Conservation (phyloP, 2,888 invertebrate genomes). For the Deilephila porcellus region DNA sequence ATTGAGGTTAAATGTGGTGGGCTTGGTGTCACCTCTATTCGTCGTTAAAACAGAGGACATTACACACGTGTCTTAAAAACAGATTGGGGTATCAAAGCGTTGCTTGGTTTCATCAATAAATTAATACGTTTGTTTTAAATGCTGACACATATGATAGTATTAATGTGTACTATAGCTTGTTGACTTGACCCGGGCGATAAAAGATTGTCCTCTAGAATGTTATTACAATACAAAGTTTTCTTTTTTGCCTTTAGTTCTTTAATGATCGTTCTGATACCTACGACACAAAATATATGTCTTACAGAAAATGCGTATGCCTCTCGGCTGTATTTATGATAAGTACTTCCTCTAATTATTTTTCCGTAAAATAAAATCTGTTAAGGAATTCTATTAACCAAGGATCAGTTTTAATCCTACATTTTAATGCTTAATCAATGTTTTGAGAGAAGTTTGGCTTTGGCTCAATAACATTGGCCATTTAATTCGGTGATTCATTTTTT, state of each 20-base stretch:
- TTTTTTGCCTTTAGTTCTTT: neutral
- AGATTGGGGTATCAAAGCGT: neutral
- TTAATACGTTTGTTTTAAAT: neutral
- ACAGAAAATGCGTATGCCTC: no score
- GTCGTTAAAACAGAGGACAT: neutral
- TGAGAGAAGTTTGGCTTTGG: neutral
- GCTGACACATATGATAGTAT: neutral
- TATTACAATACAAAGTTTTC: neutral
- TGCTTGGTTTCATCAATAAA: neutral
- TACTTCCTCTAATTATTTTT: no score
- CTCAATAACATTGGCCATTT: neutral
- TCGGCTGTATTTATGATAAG: no score
- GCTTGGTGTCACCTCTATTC: slow-evolving; percentile 8
- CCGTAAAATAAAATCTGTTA: no score
- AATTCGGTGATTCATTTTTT: neutral
- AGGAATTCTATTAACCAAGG: no score
- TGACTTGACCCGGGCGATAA: neutral
- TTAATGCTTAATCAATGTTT: no score
- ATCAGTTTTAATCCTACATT: no score
- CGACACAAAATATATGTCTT: no score
- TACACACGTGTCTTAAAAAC: neutral
- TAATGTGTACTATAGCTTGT: neutral
- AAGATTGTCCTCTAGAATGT: neutral
- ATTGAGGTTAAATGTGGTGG: slow-evolving; percentile 24
- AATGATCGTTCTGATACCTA: no score